Conservation (phyloP, 2,113 vertebrate genomes). For the Noctilio leporinus region DNA sequence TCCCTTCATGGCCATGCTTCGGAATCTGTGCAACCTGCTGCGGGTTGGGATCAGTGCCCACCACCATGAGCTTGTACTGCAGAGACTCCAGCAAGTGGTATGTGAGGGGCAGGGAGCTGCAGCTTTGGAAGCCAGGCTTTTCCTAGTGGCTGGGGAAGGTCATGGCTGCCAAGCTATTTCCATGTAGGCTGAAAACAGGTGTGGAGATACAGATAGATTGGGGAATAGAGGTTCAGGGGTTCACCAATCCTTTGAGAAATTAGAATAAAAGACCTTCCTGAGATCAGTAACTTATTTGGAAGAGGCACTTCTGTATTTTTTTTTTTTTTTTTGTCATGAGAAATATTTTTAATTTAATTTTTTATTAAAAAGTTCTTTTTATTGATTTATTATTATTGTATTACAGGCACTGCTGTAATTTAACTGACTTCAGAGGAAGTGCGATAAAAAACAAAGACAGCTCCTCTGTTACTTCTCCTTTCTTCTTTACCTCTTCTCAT, state of each 20-base stretch:
- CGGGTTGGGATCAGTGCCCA: slow-evolving; percentile 80
- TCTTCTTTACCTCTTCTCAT: not conserved
- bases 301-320: not conserved
- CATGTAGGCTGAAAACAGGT: not conserved
- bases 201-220: not conserved
- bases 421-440: not conserved
- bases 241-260: not conserved
- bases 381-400: too few relatives aligned
- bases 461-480: not conserved
- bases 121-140: not conserved
- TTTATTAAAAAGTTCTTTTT: too few relatives aligned
- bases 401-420: not conserved
- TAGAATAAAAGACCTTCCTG: not conserved
- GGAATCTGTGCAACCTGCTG: slow-evolving; percentile 90
- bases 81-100: slow-evolving; percentile 83
- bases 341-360: too few relatives aligned
- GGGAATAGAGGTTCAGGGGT: not conserved
- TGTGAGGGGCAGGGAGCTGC: not conserved
- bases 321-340: too few relatives aligned
- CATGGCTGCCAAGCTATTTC: not conserved
- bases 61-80: slow-evolving; percentile 83
- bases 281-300: not conserved
- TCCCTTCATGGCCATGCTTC: slow-evolving; percentile 93
- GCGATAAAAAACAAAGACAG: not conserved
- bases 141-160: not conserved